Base-by-base conservation (phyloP, 92 coral and sea anemone genomes). In the Epizoanthus rinbou region DNA sequence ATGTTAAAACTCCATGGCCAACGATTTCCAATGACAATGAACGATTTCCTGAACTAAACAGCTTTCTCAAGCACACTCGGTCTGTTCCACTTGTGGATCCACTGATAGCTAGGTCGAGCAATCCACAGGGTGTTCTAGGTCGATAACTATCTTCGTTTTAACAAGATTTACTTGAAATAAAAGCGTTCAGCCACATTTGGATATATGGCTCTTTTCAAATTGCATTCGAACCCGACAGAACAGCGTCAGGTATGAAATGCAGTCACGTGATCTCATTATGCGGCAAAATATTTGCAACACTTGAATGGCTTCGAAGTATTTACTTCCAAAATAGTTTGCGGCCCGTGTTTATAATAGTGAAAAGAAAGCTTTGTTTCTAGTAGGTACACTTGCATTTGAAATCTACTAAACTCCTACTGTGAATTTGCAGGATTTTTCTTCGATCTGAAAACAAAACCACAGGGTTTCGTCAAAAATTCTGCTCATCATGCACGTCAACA, bases 211-310 rank as follows among this genome's bases (percentile, higher is more conserved):
- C 39, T 62, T 62, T 78, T 19, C 22, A 78, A 60, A 78, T 22
- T 33, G 28, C 57, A 60, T 62, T 78, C 43, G 57, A 62, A 78
- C 28, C 82, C 57, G 45, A 39, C 79, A 76, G 82, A 69, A 54
- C 79, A 76, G 82, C 82, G 69, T 78, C 70, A 60, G 31, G 82
- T 52, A 78, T 63, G 71, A 65, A 59, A 54, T 78, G 13, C 21
- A 78, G 57, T 78, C 82, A 78, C 82, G 82, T 78, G 82, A 78
- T 25, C 82, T 60, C 67, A 11, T 60, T 76, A 67, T 76, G 15
- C 24, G 57, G 54, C 13, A 76, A 76, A 78, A 78, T 78, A 78
- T 78, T 78, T 78, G 57, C 71, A 69, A 62, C 71, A 59, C 57
- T 78, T 78, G 70, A 41, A 17, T 47, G 82, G 19, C 59, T 62